phyloP scores from a whole-genome alignment of 2,797 vertebrate genomes.

The Perodicticus potto region DNA sequence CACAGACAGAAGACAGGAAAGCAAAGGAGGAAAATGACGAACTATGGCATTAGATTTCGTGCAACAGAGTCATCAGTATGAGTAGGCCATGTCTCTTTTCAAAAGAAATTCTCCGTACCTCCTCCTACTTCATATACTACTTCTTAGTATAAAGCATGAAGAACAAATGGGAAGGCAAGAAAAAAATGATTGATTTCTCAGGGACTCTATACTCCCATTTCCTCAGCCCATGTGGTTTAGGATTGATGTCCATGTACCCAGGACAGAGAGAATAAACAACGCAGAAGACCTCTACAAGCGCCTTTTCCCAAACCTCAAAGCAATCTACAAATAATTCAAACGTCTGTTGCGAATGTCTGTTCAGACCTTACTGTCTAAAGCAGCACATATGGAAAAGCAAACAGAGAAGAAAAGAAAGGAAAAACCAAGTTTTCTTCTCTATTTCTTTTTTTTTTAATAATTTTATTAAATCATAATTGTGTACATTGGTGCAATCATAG shows the following conservation, averaged over 20 bases:
- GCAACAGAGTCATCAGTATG: conserved; percentile 20
- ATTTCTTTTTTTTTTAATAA: too few relatives aligned
- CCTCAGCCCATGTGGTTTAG: background rate
- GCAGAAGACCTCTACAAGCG: background rate
- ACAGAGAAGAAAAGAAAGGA: background rate
- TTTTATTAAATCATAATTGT: too few relatives aligned
- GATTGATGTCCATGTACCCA: background rate
- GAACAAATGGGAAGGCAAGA: rapidly evolving
- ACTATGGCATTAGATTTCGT: conserved; percentile 80
- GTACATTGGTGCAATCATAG: too few relatives aligned
- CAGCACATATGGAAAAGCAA: background rate
- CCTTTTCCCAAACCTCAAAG: background rate
- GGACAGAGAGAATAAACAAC: background rate
- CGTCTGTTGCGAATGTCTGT: background rate
- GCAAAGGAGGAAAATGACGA: conserved; percentile 72
- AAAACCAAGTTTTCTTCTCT: background rate
- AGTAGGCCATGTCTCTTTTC: conserved; percentile 76
- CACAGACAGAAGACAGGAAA: conserved; percentile 53
- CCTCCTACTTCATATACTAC: background rate
- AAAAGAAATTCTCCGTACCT: conserved; percentile 81
- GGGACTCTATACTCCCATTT: background rate
- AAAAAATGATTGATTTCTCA: background rate
- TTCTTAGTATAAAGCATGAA: background rate
- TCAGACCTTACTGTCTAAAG: background rate
- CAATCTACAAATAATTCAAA: background rate